Evolutionary conservation across 2,797 vertebrate species (phyloP), one percentile per base, ranked within the genome.

Genomic region (Eremophila alpestris): DNA sequence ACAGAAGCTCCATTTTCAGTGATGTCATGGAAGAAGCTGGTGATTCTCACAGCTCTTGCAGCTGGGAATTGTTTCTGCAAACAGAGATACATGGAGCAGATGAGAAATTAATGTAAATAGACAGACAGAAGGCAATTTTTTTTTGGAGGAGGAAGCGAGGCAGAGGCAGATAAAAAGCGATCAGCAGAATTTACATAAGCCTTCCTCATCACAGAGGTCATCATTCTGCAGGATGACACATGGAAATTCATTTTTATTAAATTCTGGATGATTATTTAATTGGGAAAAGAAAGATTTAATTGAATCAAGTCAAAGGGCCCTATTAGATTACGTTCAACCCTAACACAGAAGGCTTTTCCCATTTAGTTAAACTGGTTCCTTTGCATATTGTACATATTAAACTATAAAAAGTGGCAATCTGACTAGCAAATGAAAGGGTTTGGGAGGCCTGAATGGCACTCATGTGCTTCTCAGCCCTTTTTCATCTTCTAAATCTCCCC

Each of bases 231-330:
- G 90, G 89, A 79, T 83, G 94, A 92, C 90, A 96, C 76, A 71
- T 46, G 83, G 87, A 95, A 96, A 97, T 78, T 70, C 4, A 19
- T 92, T 94, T 96, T 93, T 97, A 95, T 92, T 75, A 89, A 89
- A 94, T 96, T 84, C 83, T n/a, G 60, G 68, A 69, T 83, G 90
- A 96, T 97, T 92, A 93, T 95, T 96, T 96, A 95, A 96, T 97
- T 96, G 93, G 95, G 87, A 95, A 95, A 95, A 93, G 95, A 96
- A 95, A 84, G 82, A 92, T 97, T 91, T 96, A 87, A 95, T 94
- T 89, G 94, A 93, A 90, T 92, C 68, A 75, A 87, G 95, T 92
- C 95, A 81, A 78, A 93, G 82, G 65, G 86, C 52, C 32, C 15
- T 86, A 89, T 91, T 82, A 91, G 96, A 95, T 94, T 93, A 89